phyloP scores from a whole-genome alignment of 2,113 vertebrate genomes.

The human region GRCh38 chr13:87957501-87958000 shows the following conservation, averaged over 20 bases:
- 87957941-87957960: neutral
- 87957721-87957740: neutral
- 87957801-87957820: neutral
- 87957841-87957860: neutral
- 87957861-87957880: neutral
- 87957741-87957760: neutral
- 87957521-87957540: neutral
- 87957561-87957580: neutral
- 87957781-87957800: neutral
- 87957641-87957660: neutral
- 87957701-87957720: neutral
- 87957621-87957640: neutral
- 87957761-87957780: neutral
- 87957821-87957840: neutral
- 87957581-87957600: neutral
- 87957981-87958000: neutral
- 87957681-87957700: neutral
- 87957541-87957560: neutral
- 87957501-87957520: neutral
- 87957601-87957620: neutral
- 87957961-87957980: neutral
- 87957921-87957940: neutral
- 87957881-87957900: neutral
- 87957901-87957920: neutral
- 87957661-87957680: neutral